Evolutionary conservation across 64 coral and sea anemone species (phyloP), one percentile per base, ranked within the genome.

Genomic region (Actinia tenebrosa): DNA sequence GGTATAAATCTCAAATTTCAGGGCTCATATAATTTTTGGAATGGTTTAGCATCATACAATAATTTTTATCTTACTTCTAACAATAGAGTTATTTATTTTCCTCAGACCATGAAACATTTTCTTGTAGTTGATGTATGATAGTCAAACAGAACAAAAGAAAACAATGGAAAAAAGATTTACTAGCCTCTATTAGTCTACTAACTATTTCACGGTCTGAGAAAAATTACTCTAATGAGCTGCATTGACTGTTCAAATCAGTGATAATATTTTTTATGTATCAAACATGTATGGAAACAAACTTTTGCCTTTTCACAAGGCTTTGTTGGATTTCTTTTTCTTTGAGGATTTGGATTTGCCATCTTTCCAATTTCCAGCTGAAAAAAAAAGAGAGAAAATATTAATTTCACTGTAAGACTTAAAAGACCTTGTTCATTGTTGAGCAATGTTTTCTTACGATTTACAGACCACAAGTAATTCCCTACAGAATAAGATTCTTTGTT

Each of bases 241-340:
- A 0, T 2, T 75, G 69, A 42, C 13, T 75, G 27, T 75, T 75
- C 11, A 66, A 23, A 66, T 66, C 63, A 66, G 5, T 5, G 63
- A 66, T 66, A 23, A 58, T 58, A 22, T 37, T 37, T 37, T 37
- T 37, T 37, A 37, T 37, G 30, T 37, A 37, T 37, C 30, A 37
- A 37, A 37, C 30, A 37, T n/a, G n/a, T 14, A 64, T 37, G 30
- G 30, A 66, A 66, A 23, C 63, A 66, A n/a, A 66, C n/a, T 7
- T n/a, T 0, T 66, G 63, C 63, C 19, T 66, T 66, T 20, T 81
- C 79, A 81, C 14, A 6, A 3, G 27, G 43, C 3, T 15, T 85
- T 85, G 54, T 23, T 85, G 22, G 83, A 61, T 85, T 85, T 85
- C 56, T 61, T 85, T 61, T 64, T 85, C 60, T 85, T 85, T 63